These are phyloP conservation scores for Pycnonotus jocosus DNA, from an alignment of 2,113 vertebrate genomes.

Conservation along the genomic window DNA sequence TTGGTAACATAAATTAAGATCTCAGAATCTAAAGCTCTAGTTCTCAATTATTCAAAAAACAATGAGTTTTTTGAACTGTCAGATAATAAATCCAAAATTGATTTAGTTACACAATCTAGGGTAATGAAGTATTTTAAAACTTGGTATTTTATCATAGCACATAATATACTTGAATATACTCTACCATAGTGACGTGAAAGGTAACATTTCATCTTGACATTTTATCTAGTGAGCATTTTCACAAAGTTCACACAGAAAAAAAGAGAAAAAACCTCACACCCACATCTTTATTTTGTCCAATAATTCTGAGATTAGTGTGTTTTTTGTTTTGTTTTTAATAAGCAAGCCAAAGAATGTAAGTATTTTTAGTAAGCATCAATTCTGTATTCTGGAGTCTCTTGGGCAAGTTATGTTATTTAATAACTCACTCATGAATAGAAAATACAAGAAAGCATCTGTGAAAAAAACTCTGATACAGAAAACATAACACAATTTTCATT, in stretches of 20 bases:
- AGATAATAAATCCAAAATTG: not conserved
- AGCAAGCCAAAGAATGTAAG: not conserved
- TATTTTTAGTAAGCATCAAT: not conserved
- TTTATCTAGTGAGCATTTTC: not conserved
- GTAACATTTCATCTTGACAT: not conserved
- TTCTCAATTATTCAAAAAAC: not conserved
- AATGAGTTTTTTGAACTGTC: not conserved
- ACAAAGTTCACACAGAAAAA: not conserved
- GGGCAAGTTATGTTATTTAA: not conserved
- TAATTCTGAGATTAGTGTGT: not conserved
- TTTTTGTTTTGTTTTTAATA: not conserved
- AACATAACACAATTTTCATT: not conserved
- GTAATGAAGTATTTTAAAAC: not conserved
- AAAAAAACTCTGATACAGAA: not conserved
- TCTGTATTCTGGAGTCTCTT: not conserved
- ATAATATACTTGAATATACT: not conserved
- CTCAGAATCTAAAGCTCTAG: not conserved
- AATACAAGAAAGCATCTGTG: not conserved
- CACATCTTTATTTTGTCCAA: not conserved
- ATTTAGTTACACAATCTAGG: not conserved
- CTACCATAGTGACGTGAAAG: not conserved
- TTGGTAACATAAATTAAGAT: not conserved
- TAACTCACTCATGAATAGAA: not conserved
- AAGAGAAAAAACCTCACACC: accelerated
- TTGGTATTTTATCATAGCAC: not conserved